Conservation (phyloP, 1,140 invertebrate species). For the Liolophura sinensis region DNA sequence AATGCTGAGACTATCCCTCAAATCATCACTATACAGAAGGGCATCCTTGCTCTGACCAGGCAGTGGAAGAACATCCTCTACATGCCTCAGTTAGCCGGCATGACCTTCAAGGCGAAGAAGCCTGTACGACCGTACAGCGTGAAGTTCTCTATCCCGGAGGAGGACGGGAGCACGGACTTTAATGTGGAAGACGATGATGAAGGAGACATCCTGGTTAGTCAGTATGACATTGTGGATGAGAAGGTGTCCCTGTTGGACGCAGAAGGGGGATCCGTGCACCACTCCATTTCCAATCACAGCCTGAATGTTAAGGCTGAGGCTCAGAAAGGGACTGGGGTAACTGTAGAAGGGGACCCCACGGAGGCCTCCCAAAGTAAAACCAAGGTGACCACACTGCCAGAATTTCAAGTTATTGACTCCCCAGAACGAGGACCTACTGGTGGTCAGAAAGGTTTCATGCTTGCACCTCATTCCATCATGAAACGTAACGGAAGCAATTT, state of each 20-base stretch:
- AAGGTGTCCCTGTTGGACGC: conserved; percentile 79
- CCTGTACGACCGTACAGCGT: conserved; percentile 80
- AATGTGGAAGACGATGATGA: conserved; percentile 24
- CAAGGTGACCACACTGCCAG: too few relatives aligned
- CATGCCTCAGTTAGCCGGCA: conserved; percentile 86
- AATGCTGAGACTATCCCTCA: conserved; percentile 80
- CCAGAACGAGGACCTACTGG: conserved; percentile 10
- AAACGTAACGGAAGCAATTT: conserved; percentile 72
- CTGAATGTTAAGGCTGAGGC: conserved; percentile 1
- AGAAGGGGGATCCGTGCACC: conserved; percentile 53
- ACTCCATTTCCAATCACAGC: conserved; percentile 36
- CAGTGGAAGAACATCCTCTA: conserved; percentile 98
- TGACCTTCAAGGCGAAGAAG: conserved; percentile 67
- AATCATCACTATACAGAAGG: conserved; percentile 84
- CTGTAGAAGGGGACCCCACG: too few relatives aligned
- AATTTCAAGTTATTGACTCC: conserved; percentile 7
- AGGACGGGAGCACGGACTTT: conserved; percentile 59
- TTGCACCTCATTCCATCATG: conserved; percentile 71
- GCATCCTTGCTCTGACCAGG: conserved; percentile 87
- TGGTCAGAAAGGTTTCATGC: conserved; percentile 7
- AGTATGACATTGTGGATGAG: conserved; percentile 79
- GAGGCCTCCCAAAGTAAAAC: too few relatives aligned
- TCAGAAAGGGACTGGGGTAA: too few relatives aligned
- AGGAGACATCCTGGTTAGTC: conserved; percentile 61
- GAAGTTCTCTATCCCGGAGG: conserved; percentile 81